These are phyloP conservation scores for Phasia obesa DNA, from an alignment of 2,888 invertebrate species.

Conservation along the genomic window DNA sequence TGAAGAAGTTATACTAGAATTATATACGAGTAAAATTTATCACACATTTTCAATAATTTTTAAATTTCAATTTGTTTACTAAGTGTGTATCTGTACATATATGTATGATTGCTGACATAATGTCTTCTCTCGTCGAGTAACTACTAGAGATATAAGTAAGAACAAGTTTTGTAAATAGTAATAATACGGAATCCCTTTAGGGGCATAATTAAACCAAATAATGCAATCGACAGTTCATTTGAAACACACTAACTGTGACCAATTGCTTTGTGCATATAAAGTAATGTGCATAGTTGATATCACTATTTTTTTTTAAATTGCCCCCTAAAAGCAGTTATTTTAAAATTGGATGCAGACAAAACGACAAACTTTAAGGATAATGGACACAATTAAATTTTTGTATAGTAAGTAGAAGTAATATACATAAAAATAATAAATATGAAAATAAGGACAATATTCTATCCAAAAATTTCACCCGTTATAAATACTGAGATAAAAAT, in stretches of 20 bases:
- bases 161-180: constrained; percentile 25
- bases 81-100: background rate
- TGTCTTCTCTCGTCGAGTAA: background rate
- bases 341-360: no score
- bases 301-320: background rate
- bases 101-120: background rate
- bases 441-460: no score
- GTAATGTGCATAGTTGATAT: background rate
- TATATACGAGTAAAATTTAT: background rate
- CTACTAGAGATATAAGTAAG: background rate
- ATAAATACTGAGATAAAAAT: no score
- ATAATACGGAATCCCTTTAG: constrained; percentile 43
- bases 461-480: no score
- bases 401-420: no score
- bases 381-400: no score
- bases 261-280: constrained; percentile 30
- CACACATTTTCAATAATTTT: background rate
- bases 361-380: no score
- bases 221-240: constrained; percentile 68
- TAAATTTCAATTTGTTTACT: constrained; percentile 21
- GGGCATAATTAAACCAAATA: constrained; percentile 62
- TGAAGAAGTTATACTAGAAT: background rate
- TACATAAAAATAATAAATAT: no score
- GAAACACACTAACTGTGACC: constrained; percentile 32
- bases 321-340: background rate